phyloP scores from a whole-genome alignment of 2,797 vertebrate species.

The Macropodus opercularis region DNA sequence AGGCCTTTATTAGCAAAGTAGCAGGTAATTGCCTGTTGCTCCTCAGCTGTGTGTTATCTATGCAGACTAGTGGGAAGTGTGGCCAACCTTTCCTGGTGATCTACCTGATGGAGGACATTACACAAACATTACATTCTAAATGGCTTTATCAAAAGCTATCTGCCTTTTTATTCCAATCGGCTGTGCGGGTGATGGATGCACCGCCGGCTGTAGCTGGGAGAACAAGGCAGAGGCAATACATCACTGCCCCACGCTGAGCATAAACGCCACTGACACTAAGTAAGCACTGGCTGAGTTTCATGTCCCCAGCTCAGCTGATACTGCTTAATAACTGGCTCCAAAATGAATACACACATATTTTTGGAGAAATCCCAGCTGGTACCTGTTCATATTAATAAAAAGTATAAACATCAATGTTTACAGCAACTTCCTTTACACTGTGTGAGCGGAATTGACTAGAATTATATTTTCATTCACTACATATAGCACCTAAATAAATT shows the following conservation, averaged over 20 bases:
- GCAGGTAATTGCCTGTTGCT: conserved; percentile 76
- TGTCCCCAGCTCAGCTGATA: conserved; percentile 40
- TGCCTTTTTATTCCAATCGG: conserved; percentile 51
- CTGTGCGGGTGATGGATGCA: conserved; percentile 65
- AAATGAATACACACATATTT: conserved; percentile 24
- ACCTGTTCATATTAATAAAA: too few relatives aligned
- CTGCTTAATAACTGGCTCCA: conserved; percentile 41
- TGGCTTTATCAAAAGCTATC: conserved; percentile 64
- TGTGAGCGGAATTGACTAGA: too few relatives aligned
- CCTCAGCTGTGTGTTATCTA: conserved; percentile 57
- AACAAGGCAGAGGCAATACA: conserved; percentile 54
- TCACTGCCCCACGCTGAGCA: conserved; percentile 53
- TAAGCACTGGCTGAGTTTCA: conserved; percentile 38
- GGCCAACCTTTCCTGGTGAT: conserved; percentile 57
- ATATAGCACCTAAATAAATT: too few relatives aligned
- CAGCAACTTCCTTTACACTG: too few relatives aligned
- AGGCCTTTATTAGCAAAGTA: conserved; percentile 76
- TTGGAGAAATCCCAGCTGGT: neutral
- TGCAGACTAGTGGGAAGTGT: conserved; percentile 16
- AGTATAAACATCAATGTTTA: too few relatives aligned
- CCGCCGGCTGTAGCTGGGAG: conserved; percentile 29
- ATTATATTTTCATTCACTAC: too few relatives aligned
- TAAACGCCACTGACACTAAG: conserved; percentile 60
- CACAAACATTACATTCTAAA: conserved; percentile 69
- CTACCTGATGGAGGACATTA: conserved; percentile 69